phyloP scores from a whole-genome alignment of 2,888 invertebrate genomes.

The Aphodius sticticus region DNA sequence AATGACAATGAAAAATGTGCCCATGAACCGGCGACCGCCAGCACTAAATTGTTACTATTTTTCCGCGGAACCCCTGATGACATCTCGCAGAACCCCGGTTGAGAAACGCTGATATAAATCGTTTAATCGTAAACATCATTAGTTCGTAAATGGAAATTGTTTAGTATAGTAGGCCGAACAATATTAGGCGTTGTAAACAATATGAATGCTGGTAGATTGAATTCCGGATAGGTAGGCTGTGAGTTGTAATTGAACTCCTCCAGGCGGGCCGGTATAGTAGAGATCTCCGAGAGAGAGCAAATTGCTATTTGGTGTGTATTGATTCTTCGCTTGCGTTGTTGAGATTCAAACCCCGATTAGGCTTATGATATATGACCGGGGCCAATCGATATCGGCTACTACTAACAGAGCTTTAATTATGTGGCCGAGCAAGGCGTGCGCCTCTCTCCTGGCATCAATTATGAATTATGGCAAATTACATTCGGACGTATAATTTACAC shows the following conservation, averaged over 20 bases:
- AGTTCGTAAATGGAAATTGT: constrained; percentile 12
- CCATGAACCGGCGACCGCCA: too few species aligned
- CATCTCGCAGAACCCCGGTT: too few species aligned
- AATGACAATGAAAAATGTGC: too few species aligned
- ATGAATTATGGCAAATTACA: constrained; percentile 46
- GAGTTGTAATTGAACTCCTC: constrained; percentile 42
- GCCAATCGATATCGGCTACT: constrained; percentile 42
- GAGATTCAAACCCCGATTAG: constrained; percentile 39
- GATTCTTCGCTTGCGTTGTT: constrained; percentile 39
- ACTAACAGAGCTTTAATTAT: constrained; percentile 45
- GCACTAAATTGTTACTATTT: too few species aligned
- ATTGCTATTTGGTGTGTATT: constrained; percentile 41
- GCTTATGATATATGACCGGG: constrained; percentile 43
- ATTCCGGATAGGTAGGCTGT: constrained; percentile 37
- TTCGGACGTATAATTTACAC: constrained; percentile 33
- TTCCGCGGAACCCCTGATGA: too few species aligned
- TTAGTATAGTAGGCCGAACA: constrained; percentile 30
- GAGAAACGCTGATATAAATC: background rate
- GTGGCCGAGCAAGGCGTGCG: constrained; percentile 39
- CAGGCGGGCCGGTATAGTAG: background rate
- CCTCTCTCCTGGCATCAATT: constrained; percentile 41
- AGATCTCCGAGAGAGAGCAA: constrained; percentile 37
- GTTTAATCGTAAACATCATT: background rate
- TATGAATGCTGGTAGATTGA: constrained; percentile 31
- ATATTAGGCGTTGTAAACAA: constrained; percentile 29